Conservation (phyloP, 2,888 invertebrate genomes). For the Eilema sororculum region DNA sequence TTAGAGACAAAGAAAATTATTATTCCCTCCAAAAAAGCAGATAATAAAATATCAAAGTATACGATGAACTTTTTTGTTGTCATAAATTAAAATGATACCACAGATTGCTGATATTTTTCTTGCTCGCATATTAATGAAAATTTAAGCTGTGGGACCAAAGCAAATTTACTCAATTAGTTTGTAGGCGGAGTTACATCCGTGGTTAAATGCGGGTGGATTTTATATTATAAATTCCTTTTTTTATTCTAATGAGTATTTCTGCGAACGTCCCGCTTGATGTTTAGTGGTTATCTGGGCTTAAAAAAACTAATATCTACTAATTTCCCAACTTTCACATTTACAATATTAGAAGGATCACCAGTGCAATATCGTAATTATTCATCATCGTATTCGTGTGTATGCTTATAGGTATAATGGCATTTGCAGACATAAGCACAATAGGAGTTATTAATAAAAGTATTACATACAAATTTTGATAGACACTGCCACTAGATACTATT, state of each 20-base stretch:
- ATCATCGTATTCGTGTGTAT: not conserved
- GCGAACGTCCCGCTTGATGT: not conserved
- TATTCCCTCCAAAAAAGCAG: not conserved
- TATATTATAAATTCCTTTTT: not conserved
- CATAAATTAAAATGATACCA: not conserved
- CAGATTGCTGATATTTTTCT: not conserved
- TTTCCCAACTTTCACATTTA: not conserved
- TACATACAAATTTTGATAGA: conserved; percentile 1
- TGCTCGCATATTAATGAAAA: no score
- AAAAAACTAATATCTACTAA: not conserved
- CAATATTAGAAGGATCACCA: not conserved
- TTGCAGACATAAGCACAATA: not conserved
- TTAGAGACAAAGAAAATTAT: no score
- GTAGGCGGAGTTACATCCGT: not conserved
- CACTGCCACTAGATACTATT: not conserved
- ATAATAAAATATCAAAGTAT: not conserved
- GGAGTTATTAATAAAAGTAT: not conserved
- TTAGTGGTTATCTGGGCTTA: not conserved
- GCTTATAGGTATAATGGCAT: not conserved
- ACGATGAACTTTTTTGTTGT: not conserved
- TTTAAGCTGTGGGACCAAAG: not conserved
- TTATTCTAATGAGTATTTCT: not conserved
- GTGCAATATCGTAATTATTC: not conserved
- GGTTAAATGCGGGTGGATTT: not conserved
- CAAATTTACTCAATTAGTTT: conserved; percentile 2